phyloP scores from a whole-genome alignment of 2,113 vertebrate genomes.

The Otis tarda region DNA sequence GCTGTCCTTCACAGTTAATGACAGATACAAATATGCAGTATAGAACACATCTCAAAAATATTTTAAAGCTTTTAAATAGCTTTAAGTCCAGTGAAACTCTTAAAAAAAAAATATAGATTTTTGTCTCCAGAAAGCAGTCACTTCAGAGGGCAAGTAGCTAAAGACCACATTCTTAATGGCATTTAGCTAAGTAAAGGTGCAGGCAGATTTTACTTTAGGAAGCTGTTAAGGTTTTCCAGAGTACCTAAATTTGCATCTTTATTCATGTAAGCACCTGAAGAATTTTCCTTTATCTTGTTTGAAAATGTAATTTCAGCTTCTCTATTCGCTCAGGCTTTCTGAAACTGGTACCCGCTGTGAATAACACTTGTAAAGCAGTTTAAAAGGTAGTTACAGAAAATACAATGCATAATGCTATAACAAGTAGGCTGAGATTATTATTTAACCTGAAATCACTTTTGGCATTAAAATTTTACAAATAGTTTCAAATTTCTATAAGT shows the following conservation, averaged over 20 bases:
- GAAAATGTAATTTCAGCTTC: neutral
- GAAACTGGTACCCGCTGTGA: neutral
- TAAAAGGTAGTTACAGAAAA: neutral
- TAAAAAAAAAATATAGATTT: neutral
- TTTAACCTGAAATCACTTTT: neutral
- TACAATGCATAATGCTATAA: neutral
- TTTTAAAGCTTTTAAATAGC: neutral
- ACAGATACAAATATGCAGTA: neutral
- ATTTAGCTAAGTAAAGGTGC: neutral
- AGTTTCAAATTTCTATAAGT: neutral
- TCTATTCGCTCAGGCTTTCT: neutral
- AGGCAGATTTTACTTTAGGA: neutral
- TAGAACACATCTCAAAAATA: neutral
- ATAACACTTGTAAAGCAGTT: neutral
- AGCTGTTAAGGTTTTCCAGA: neutral
- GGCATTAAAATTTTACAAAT: neutral
- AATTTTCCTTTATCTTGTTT: neutral
- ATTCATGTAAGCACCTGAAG: neutral
- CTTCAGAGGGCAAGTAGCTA: neutral
- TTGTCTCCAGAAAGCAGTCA: neutral
- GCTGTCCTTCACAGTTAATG: neutral
- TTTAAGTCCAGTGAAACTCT: neutral
- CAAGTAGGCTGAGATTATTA: neutral
- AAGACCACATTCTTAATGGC: neutral
- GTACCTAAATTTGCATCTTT: neutral